Evolutionary conservation across 2,113 vertebrate species (phyloP).

Genomic region (Trematocara marginatum): DNA sequence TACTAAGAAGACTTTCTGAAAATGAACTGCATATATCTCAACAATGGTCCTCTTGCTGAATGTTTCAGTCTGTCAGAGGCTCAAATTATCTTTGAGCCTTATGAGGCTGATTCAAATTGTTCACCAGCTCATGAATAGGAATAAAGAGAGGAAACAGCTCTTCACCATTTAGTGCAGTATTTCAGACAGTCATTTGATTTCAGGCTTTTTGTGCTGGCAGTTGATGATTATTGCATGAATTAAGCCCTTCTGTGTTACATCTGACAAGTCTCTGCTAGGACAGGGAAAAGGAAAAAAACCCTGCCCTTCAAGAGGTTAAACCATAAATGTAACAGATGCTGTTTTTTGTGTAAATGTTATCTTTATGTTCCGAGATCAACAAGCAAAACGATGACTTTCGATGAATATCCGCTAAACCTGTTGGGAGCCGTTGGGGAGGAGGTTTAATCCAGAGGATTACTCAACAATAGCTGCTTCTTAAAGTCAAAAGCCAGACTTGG

Average conservation of each 20-base stretch:
- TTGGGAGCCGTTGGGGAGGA: background rate
- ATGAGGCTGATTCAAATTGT: constrained; percentile 16
- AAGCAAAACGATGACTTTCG: background rate
- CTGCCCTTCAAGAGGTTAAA: background rate
- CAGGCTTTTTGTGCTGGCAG: background rate
- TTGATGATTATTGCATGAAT: background rate
- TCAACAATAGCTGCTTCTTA: constrained; percentile 5
- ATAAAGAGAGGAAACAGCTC: constrained; percentile 7
- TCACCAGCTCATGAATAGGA: constrained; percentile 40
- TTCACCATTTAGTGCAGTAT: background rate
- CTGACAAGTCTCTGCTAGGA: background rate
- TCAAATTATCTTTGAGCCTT: background rate
- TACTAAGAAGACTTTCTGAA: background rate
- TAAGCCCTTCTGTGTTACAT: background rate
- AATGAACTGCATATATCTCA: constrained; percentile 1
- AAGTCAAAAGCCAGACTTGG: background rate
- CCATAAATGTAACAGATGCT: background rate
- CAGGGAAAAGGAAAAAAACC: background rate
- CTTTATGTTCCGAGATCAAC: background rate
- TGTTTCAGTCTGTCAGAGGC: background rate
- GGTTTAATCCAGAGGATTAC: constrained; percentile 34
- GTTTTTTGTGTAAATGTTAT: background rate
- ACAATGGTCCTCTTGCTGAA: background rate
- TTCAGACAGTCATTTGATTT: background rate
- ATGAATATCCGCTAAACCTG: background rate